phyloP scores from a whole-genome alignment of 2,888 invertebrate species.

The Clostera curtula region DNA sequence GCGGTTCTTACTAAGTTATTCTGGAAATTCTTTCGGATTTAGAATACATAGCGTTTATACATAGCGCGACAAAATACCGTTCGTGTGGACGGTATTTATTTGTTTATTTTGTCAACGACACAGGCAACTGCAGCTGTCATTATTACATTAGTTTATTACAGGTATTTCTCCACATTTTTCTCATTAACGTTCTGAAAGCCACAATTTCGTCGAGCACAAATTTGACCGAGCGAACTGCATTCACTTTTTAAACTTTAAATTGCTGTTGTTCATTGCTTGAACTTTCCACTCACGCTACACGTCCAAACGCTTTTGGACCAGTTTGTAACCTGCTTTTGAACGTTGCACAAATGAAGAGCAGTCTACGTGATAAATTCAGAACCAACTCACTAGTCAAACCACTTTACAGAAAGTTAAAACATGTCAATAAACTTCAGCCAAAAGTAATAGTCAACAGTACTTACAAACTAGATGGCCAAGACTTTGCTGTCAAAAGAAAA shows the following conservation, averaged over 20 bases:
- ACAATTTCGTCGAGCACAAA: too few relatives aligned
- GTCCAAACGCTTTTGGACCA: constrained; percentile 15
- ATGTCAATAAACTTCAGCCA: constrained; percentile 26
- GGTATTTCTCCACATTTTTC: too few relatives aligned
- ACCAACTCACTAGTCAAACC: constrained; percentile 51
- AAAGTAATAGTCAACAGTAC: constrained; percentile 28
- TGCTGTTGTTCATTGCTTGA: constrained; percentile 5
- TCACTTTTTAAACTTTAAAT: constrained; percentile 26
- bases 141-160: too few relatives aligned
- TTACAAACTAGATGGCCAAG: constrained; percentile 49
- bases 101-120: too few relatives aligned
- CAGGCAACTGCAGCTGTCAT: too few relatives aligned
- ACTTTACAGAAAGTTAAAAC: constrained; percentile 44
- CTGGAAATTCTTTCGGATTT: too few relatives aligned
- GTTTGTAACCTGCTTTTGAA: constrained; percentile 10
- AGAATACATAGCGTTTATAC: too few relatives aligned
- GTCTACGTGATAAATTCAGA: constrained; percentile 40
- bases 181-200: too few relatives aligned
- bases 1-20: too few relatives aligned
- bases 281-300: constrained; percentile 22
- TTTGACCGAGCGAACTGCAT: constrained; percentile 14
- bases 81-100: too few relatives aligned
- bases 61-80: too few relatives aligned
- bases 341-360: constrained; percentile 19
- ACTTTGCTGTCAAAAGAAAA: constrained; percentile 32